Percentiles rank a stretch among this genome's conserved stretches.
These are phyloP conservation scores for Caenorhabditis angaria DNA, from an alignment of 2,888 invertebrate species.

Conservation along the genomic window DNA sequence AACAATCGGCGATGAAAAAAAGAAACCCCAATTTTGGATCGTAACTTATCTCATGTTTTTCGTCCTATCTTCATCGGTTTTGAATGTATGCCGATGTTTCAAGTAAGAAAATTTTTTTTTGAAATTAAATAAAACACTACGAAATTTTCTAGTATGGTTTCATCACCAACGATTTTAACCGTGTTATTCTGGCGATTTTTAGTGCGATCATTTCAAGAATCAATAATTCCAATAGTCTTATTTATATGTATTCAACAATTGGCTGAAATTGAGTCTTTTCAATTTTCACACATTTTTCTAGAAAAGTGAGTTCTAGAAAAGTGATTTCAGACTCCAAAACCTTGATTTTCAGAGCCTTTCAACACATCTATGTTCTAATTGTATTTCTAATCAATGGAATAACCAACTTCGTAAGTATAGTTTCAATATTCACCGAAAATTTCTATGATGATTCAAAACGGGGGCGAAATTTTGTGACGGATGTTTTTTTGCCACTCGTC, in stretches of 20 bases:
- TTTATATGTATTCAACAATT: slow-evolving; percentile 6
- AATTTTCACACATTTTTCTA: slow-evolving; percentile 3
- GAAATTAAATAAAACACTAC: not conserved
- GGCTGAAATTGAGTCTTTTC: not conserved
- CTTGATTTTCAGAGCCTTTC: slow-evolving; percentile 1
- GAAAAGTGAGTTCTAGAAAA: no score
- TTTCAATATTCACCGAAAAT: not conserved
- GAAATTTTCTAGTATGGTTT: not conserved
- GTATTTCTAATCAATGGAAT: not conserved
- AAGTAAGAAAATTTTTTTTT: not conserved
- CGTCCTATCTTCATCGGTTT: not conserved
- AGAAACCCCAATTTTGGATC: not conserved
- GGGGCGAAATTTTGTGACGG: not conserved
- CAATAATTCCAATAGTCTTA: not conserved
- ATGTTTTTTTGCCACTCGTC: not conserved
- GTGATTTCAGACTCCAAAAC: not conserved
- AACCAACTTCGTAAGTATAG: not conserved
- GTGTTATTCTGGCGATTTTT: not conserved
- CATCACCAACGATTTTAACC: not conserved
- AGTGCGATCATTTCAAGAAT: not conserved
- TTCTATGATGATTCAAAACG: not conserved
- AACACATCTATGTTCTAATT: not conserved
- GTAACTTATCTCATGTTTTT: not conserved
- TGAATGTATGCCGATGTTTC: not conserved
- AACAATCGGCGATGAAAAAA: not conserved